These are phyloP conservation scores for Cryptus viduatorius DNA, from an alignment of 2,888 invertebrate species.

Conservation along the genomic window DNA sequence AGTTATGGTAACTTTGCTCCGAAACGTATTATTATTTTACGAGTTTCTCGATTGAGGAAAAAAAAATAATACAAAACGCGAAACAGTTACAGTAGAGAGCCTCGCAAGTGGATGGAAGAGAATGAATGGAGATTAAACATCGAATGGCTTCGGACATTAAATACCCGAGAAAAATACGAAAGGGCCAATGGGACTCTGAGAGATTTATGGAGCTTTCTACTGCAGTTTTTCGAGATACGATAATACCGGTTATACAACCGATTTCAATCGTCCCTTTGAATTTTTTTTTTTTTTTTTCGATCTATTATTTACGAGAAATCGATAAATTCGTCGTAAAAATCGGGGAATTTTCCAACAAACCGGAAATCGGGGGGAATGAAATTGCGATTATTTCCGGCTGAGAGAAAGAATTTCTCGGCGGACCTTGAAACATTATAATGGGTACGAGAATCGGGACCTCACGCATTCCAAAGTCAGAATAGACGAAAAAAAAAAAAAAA, in stretches of 20 bases:
- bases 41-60: no score
- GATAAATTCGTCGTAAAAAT: conserved; percentile 20
- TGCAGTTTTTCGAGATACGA: conserved; percentile 3
- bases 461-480: conserved; percentile 32
- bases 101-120: no score
- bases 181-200: neutral
- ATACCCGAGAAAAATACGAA: neutral
- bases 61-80: no score
- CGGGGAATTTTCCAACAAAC: neutral
- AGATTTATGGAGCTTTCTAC: conserved; percentile 1
- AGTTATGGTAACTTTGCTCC: neutral
- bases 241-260: neutral
- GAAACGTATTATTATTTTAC: conserved; percentile 19
- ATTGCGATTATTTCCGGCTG: conserved; percentile 53
- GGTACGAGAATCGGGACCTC: conserved; percentile 34
- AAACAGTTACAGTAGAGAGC: no score
- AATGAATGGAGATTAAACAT: no score
- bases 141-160: neutral
- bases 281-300: neutral
- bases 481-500: neutral
- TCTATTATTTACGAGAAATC: conserved; percentile 7
- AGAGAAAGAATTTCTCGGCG: conserved; percentile 35
- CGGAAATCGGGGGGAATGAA: conserved; percentile 31
- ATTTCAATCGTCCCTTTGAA: neutral
- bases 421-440: neutral